Base-by-base conservation (phyloP, 2,797 vertebrate species). In the Lophotriccus pileatus region DNA sequence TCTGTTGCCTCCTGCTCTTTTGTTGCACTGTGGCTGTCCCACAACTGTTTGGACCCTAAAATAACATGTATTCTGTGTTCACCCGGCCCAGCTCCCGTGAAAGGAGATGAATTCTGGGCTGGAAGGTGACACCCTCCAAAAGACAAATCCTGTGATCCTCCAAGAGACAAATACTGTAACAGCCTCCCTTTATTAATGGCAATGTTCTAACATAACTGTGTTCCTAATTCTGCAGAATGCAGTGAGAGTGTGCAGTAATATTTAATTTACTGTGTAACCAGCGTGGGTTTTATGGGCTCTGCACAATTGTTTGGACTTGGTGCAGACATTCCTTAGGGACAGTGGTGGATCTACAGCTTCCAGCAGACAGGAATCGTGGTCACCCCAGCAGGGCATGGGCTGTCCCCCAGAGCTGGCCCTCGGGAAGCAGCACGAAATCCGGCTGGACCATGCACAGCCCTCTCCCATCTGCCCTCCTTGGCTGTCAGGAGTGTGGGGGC, bases 341-440 rank as follows among this genome's bases (percentile, higher is more conserved):
- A 7, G 5, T 2, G 27, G 24, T 68, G 62, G 36, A 60, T 56
- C 68, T 49, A 22, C 4, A 4, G 34, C 41, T 68, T 37, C 39
- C 12, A 21, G 23, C 1, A 3, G 67, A 13, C 7, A 34, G 37
- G 32, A 88, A 10, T 8, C 0, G 0, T 21, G 53, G 37, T 27
- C 39, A 8, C 17, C 63, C 30, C 32, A 76, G 64, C 20, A 53
- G 41, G 37, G 10, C 10, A 24, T 3, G 2, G 19, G 18, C 58
- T 41, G 22, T 25, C 2, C 72, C 25, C 27, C 52, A 6, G 27
- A 55, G 1, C 2, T 52, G 22, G 36, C n/a, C 16, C 52, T 67
- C 18, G 17, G 34, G 56, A 46, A 50, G 15, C 18, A 72, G 39
- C 12, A 20, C 8, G 11, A 66, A 56, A 37, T 6, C 43, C 36